Evolutionary conservation across 2,888 invertebrate species (phyloP), one percentile per base, ranked within the genome.

Genomic region (Parnassius glacialis): DNA sequence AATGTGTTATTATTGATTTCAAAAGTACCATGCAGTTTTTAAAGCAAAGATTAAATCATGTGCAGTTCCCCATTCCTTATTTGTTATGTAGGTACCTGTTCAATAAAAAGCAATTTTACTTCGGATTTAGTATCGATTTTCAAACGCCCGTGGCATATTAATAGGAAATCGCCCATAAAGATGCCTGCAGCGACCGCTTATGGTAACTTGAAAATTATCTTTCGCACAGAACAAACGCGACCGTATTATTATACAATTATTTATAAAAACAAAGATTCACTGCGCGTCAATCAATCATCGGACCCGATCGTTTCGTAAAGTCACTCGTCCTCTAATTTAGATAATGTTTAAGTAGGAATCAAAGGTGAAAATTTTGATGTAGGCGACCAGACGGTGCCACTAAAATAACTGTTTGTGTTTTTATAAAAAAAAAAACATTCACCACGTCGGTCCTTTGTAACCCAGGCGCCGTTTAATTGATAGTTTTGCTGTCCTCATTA

Each of bases 391-490:
- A 68, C 72, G 64, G 61, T 73, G 73, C 74, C 70, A 77, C 75
- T 75, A 74, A 58, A 53, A 52, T 58, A 52, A 61, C 47, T 65
- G 67, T 65, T 62, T 56, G 64, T 67, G 67, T 71, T 72, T 74
- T 77, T 78, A 76, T 78, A 76, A 79, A 78, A 72, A 75, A 71
- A n/a, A 70, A 52, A 61, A 70, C 78, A 81, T 79, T 75, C 72
- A 76, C 79, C 79, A 76, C 68, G 70, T 68, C 68, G 67, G 65
- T 65, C 60, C 72, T 79, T 78, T 75, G 78, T 48, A 48, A 77
- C 66, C 20, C 62, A 76, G 87, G 89, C 89, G 89, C 88, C 90
- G 75, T 68, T 77, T 90, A 90, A 89, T 89, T 88, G 84, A 85
- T 90, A 87, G 87, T 82, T 84, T 76, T 71, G 70, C 75, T 69